Conservation (phyloP, 2,797 vertebrate genomes). For the Choloepus didactylus region DNA sequence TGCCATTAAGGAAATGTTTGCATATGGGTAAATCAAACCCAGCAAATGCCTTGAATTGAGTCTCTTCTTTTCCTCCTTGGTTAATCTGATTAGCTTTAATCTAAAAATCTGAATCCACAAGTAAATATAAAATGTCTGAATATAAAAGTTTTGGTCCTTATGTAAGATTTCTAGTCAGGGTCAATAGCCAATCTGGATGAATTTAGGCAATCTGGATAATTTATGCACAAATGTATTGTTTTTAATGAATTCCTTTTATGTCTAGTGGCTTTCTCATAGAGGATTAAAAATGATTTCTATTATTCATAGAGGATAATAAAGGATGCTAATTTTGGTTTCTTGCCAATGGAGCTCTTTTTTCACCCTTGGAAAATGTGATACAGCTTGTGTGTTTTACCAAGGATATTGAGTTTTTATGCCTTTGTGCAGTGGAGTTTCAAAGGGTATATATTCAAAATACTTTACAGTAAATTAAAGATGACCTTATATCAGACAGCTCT, state of each 20-base stretch:
- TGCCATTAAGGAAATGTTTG: neutral
- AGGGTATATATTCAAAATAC: conserved; percentile 60
- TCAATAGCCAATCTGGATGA: neutral
- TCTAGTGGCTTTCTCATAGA: neutral
- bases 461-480: conserved; percentile 79
- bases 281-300: neutral
- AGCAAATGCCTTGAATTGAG: neutral
- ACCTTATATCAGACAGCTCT: conserved; percentile 71
- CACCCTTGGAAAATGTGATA: neutral
- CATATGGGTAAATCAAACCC: neutral
- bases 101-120: neutral
- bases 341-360: conserved; percentile 44
- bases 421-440: conserved; percentile 65
- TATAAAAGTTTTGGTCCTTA: neutral
- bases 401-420: conserved; percentile 37
- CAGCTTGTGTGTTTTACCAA: conserved; percentile 40
- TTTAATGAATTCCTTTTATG: conserved; percentile 4
- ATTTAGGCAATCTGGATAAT: neutral
- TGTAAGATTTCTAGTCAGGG: neutral
- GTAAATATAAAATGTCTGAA: neutral
- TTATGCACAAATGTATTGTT: neutral
- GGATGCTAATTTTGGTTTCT: conserved; percentile 40
- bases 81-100: neutral
- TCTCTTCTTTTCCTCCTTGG: neutral
- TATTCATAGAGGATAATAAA: neutral